Conservation (phyloP, 2,797 vertebrate species). For the Tokudaia tokunoshimensis region DNA sequence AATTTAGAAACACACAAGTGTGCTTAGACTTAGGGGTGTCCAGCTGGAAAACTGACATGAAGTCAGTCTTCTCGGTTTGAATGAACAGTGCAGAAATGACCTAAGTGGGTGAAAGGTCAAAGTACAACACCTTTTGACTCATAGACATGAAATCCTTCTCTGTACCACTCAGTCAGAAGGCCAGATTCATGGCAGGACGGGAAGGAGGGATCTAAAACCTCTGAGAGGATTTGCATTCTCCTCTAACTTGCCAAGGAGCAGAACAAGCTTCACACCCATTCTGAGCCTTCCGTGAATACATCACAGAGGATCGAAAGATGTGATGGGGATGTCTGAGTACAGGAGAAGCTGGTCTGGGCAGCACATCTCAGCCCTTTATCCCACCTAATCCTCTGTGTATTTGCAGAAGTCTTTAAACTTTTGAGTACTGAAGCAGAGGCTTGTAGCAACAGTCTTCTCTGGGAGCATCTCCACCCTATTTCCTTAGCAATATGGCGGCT, state of each 20-base stretch:
- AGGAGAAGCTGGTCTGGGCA: slow-evolving; percentile 11
- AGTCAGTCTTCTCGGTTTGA: background rate
- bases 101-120: background rate
- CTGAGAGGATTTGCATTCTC: background rate
- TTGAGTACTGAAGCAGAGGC: slow-evolving; percentile 43
- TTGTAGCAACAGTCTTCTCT: slow-evolving; percentile 21
- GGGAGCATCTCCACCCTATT: background rate
- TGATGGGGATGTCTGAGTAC: background rate
- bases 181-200: background rate
- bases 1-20: background rate
- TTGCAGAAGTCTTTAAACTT: slow-evolving; percentile 53
- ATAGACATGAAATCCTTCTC: background rate
- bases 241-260: background rate
- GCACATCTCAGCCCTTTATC: slow-evolving; percentile 28
- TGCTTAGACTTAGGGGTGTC: background rate
- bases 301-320: rapidly evolving
- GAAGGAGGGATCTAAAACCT: background rate
- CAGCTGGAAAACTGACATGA: slow-evolving; percentile 45
- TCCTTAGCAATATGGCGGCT: background rate
- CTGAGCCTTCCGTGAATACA: background rate
- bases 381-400: slow-evolving; percentile 51
- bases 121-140: background rate
- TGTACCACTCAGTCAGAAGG: background rate
- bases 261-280: background rate
- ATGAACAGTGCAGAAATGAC: background rate